Percentiles rank a stretch among this genome's conserved stretches.
These are phyloP conservation scores for Eulithis prunata DNA, from an alignment of 2,888 invertebrate genomes.

Conservation along the genomic window DNA sequence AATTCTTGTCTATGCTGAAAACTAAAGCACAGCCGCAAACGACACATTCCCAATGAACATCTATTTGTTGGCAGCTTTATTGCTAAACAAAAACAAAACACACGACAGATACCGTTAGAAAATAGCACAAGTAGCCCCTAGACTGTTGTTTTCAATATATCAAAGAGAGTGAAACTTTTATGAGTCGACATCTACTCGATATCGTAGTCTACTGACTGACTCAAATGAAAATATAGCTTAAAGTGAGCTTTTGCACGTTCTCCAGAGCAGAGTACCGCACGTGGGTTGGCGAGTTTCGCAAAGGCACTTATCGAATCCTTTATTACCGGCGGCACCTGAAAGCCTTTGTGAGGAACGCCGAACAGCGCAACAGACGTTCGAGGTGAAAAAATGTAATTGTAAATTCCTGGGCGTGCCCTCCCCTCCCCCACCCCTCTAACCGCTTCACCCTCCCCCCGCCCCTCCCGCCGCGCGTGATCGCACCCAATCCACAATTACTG, in stretches of 20 bases:
- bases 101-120: no score
- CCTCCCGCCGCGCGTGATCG: slow-evolving; percentile 19
- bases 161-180: no score
- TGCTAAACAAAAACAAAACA: no score
- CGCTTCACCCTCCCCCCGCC: background rate
- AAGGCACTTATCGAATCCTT: slow-evolving; percentile 22
- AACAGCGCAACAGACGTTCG: slow-evolving; percentile 29
- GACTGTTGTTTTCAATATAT: no score
- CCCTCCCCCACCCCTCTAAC: background rate
- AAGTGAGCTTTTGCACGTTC: background rate
- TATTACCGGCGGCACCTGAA: slow-evolving; percentile 17
- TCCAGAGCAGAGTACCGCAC: background rate
- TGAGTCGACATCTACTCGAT: no score
- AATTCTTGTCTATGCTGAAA: no score
- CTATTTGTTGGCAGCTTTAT: no score
- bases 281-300: background rate
- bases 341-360: slow-evolving; percentile 19
- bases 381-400: slow-evolving; percentile 40
- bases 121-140: no score
- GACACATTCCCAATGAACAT: no score
- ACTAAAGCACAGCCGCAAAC: no score
- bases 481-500: slow-evolving; percentile 26
- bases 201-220: no score
- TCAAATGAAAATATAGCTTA: no score
- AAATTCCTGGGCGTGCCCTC: slow-evolving; percentile 31